phyloP scores from a whole-genome alignment of 2,888 invertebrate species.

The Lycia hirtaria region DNA sequence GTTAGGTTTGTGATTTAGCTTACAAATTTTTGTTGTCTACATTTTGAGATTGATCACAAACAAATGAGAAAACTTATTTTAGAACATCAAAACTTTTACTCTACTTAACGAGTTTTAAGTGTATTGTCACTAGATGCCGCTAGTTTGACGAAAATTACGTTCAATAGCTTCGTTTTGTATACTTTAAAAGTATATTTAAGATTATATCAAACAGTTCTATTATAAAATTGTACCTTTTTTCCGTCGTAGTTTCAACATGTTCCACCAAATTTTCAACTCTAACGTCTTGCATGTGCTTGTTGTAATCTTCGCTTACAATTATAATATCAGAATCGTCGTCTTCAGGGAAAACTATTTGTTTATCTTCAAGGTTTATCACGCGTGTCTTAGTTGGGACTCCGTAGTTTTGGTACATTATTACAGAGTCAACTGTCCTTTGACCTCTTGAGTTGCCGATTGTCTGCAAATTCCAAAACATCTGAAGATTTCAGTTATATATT shows the following conservation, averaged over 20 bases:
- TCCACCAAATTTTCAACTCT: conserved; percentile 54
- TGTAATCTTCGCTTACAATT: conserved; percentile 76
- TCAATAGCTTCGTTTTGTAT: not conserved
- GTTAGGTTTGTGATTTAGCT: not conserved
- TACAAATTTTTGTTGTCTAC: no score
- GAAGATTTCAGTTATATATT: conserved; percentile 82
- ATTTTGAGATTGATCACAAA: no score
- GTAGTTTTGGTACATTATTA: conserved; percentile 75
- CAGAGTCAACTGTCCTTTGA: conserved; percentile 86
- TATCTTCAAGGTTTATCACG: conserved; percentile 70
- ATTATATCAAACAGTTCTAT: not conserved
- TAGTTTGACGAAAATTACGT: no score
- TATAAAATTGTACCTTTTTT: conserved; percentile 50
- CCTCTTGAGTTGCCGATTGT: conserved; percentile 89
- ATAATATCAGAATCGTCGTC: conserved; percentile 78
- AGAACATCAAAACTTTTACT: no score
- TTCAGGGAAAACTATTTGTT: conserved; percentile 74
- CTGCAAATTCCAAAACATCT: conserved; percentile 95
- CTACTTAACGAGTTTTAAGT: no score
- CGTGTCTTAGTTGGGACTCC: conserved; percentile 63
- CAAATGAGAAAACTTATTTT: no score
- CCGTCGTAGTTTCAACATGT: conserved; percentile 56
- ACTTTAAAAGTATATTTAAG: no score
- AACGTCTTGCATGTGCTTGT: conserved; percentile 63
- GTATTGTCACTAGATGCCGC: no score